Evolutionary conservation across 2,888 invertebrate species (phyloP).

Genomic region (Aspidiotus rigidus): DNA sequence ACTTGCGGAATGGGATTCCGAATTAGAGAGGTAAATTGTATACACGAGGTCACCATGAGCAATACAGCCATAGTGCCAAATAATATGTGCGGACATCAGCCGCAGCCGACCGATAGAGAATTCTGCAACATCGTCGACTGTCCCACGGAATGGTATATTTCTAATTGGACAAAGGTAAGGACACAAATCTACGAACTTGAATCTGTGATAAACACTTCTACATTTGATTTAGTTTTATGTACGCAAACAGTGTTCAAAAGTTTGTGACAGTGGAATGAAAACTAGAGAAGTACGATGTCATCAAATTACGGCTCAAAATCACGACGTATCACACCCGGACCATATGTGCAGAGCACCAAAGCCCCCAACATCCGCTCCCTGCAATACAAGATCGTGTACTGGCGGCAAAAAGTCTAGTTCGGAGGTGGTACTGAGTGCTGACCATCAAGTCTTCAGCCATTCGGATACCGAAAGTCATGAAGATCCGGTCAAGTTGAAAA

Average conservation of each 20-base stretch:
- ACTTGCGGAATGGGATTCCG: constrained; percentile 87
- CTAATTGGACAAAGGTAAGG: constrained; percentile 68
- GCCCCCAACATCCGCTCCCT: constrained; percentile 69
- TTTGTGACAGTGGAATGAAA: constrained; percentile 88
- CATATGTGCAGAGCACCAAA: constrained; percentile 59
- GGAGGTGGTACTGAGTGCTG: constrained; percentile 66
- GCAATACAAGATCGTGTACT: constrained; percentile 73
- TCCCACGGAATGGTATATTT: constrained; percentile 78
- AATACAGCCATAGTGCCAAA: constrained; percentile 89
- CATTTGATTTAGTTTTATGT: neutral
- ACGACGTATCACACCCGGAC: constrained; percentile 68
- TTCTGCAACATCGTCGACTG: constrained; percentile 90
- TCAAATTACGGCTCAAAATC: constrained; percentile 87
- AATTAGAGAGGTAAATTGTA: constrained; percentile 79
- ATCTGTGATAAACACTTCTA: too few species aligned
- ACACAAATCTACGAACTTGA: neutral
- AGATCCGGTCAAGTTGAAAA: constrained; percentile 58
- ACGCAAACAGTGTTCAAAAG: constrained; percentile 62
- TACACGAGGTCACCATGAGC: constrained; percentile 75
- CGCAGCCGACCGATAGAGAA: constrained; percentile 77
- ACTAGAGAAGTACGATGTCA: constrained; percentile 73
- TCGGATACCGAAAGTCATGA: constrained; percentile 52
- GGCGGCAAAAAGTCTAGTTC: constrained; percentile 60
- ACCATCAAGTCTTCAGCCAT: constrained; percentile 69
- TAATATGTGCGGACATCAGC: constrained; percentile 77